phyloP scores from a whole-genome alignment of 1,140 invertebrate species.

The Philotrypesis tridentata region DNA sequence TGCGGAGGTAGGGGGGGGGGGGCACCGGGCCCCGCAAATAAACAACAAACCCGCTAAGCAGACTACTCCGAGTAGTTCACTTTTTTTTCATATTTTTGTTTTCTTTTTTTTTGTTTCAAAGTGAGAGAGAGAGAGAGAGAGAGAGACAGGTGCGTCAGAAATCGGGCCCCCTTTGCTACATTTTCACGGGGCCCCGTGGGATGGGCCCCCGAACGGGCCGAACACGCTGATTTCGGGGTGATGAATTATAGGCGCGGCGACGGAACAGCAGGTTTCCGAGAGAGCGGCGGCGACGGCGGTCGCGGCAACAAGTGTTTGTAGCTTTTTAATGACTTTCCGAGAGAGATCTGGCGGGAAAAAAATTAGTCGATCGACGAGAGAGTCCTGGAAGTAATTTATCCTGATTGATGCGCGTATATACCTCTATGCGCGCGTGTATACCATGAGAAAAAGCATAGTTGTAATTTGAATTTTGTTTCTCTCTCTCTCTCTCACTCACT shows the following conservation, averaged over 20 bases:
- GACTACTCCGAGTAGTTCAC: neutral
- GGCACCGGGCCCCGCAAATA: neutral
- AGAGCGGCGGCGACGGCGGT: no score
- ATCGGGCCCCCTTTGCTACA: neutral
- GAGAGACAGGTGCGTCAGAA: neutral
- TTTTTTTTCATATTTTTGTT: neutral
- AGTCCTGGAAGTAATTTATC: neutral
- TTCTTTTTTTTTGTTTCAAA: no score
- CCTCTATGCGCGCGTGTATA: no score
- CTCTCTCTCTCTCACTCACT: no score
- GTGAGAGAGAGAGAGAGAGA: no score
- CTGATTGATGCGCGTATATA: neutral
- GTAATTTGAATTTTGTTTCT: no score
- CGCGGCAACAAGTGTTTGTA: conserved; percentile 1
- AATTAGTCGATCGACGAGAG: neutral
- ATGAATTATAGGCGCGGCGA: conserved; percentile 13
- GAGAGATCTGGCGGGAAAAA: neutral
- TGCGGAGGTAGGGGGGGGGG: neutral
- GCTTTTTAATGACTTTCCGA: conserved; percentile 12
- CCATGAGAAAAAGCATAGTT: no score
- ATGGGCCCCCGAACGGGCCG: neutral
- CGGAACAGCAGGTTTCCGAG: neutral
- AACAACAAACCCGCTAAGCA: neutral
- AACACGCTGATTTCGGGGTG: conserved; percentile 16
- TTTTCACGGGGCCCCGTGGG: conserved; percentile 6